These are phyloP conservation scores for Phenganax stokvisi DNA, from an alignment of 92 coral and sea anemone genomes.

Conservation along the genomic window DNA sequence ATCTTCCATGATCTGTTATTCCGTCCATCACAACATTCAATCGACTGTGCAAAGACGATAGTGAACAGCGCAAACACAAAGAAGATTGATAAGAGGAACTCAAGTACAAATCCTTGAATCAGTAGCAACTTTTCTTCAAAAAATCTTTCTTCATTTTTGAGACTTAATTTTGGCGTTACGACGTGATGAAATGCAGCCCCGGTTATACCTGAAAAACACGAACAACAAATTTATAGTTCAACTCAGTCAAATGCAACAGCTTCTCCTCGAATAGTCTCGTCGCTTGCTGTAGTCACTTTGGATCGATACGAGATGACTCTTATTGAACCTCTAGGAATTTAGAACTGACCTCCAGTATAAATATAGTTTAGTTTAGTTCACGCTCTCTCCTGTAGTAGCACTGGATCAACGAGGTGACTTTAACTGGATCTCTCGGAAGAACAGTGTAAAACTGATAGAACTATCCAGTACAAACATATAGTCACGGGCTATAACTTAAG, in stretches of 20 bases:
- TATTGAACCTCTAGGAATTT: no score
- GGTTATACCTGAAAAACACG: background rate
- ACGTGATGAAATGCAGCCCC: constrained; percentile 28
- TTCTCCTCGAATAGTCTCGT: no score
- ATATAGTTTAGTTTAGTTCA: background rate
- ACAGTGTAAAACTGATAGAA: no score
- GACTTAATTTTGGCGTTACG: constrained; percentile 3
- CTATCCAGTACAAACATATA: no score
- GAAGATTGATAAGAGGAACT: constrained; percentile 22
- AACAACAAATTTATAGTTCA: background rate
- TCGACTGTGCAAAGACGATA: background rate
- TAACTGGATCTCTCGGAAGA: no score
- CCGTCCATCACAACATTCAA: background rate
- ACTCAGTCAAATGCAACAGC: background rate
- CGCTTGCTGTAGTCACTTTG: no score
- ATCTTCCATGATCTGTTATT: constrained; percentile 26
- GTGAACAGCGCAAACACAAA: constrained; percentile 29
- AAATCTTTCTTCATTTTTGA: background rate
- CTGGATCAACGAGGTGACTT: no score
- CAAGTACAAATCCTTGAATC: constrained; percentile 30
- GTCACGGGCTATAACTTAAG: no score
- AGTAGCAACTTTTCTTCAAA: constrained; percentile 8
- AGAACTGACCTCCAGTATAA: background rate
- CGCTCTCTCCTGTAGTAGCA: no score
- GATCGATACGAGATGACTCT: no score